Percentiles rank a stretch among this genome's conserved stretches.
These are phyloP conservation scores for Litocranius walleri DNA, from an alignment of 2,113 vertebrate species.

Conservation along the genomic window DNA sequence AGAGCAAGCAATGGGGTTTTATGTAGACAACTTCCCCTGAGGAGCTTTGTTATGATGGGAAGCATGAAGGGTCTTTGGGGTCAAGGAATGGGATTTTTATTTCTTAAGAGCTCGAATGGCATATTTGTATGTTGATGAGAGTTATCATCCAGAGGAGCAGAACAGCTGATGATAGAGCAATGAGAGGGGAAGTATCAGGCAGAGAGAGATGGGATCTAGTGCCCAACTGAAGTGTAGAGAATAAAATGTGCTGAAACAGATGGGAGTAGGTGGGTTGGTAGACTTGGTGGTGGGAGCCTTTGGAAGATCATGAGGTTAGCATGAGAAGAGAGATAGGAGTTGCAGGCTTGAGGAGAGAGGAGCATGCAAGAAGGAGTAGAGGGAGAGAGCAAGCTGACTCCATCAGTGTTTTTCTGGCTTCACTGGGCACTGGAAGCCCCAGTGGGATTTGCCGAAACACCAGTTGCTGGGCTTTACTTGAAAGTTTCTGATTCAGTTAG, in stretches of 20 bases:
- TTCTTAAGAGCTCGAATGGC: neutral
- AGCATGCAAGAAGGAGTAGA: accelerated
- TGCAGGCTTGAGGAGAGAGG: neutral
- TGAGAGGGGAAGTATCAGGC: accelerated
- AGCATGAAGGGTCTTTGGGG: neutral
- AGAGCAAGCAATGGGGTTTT: neutral
- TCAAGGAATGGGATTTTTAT: neutral
- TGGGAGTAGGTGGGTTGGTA: neutral
- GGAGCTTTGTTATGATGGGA: neutral
- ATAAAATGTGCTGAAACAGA: neutral
- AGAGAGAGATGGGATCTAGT: neutral
- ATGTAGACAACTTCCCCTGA: neutral
- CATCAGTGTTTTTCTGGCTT: too few species aligned
- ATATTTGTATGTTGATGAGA: neutral
- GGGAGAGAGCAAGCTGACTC: neutral
- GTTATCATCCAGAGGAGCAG: neutral
- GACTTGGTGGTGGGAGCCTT: neutral
- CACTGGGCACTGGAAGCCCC: neutral
- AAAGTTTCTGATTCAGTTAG: neutral
- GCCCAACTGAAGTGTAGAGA: neutral
- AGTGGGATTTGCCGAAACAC: neutral
- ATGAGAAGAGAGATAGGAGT: neutral
- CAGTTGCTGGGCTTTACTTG: neutral
- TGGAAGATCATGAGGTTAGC: neutral
- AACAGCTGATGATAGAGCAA: neutral